Conservation (phyloP, 2,888 invertebrate genomes). For the Shargacucullia verbasci region DNA sequence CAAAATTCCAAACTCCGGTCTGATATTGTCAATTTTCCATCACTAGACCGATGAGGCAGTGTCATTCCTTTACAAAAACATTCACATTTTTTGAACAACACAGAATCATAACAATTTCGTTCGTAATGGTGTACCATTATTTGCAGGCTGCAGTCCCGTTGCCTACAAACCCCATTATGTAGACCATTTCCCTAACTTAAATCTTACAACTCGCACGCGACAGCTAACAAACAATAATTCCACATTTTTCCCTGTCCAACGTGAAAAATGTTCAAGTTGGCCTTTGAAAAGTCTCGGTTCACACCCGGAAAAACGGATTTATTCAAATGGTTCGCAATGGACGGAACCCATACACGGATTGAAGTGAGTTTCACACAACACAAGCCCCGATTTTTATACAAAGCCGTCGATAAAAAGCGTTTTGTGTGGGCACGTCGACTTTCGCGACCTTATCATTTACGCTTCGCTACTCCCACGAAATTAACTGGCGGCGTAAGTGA, state of each 20-base stretch:
- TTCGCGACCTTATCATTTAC: slow-evolving; percentile 49
- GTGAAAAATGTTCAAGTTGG: slow-evolving; percentile 12
- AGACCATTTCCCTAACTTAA: slow-evolving; percentile 34
- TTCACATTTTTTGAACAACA: background rate
- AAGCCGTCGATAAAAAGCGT: slow-evolving; percentile 35
- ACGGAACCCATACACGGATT: slow-evolving; percentile 16
- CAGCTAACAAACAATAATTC: slow-evolving; percentile 19
- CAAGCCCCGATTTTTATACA: slow-evolving; percentile 24
- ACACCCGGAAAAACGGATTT: slow-evolving; percentile 13
- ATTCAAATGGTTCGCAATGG: slow-evolving; percentile 27
- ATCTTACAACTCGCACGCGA: slow-evolving; percentile 24
- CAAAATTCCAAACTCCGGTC: too few species aligned
- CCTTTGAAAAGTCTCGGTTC: slow-evolving; percentile 18
- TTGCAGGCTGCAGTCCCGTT: slow-evolving; percentile 34
- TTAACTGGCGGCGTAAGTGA: slow-evolving; percentile 45
- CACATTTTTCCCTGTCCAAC: background rate
- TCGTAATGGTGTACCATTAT: slow-evolving; percentile 32
- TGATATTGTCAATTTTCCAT: too few species aligned
- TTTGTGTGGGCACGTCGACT: slow-evolving; percentile 23
- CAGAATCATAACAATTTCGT: slow-evolving; percentile 33
- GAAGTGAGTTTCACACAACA: slow-evolving; percentile 15
- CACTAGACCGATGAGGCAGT: too few species aligned
- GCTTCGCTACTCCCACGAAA: slow-evolving; percentile 34
- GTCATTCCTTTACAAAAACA: slow-evolving; percentile 13
- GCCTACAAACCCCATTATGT: slow-evolving; percentile 26